A percentile compares a stretch with the other conserved stretches of the same genome.
phyloP scores from a whole-genome alignment of 2,113 vertebrate genomes.

The Cavia aperea region DNA sequence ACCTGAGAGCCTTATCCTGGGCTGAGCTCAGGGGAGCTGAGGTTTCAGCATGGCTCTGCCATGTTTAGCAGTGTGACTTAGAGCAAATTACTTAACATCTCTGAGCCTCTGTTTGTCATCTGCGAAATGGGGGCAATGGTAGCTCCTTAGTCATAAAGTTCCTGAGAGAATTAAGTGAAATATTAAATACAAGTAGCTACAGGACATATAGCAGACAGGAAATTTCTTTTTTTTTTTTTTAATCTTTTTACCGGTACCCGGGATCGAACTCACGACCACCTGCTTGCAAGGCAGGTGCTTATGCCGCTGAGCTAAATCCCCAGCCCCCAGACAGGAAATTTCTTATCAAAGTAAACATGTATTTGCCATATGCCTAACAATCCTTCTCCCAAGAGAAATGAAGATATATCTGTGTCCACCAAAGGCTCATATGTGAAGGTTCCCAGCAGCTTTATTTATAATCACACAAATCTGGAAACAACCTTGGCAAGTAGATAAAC shows the following conservation, averaged over 20 bases:
- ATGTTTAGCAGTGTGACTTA: neutral
- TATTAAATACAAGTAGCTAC: neutral
- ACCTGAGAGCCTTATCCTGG: neutral
- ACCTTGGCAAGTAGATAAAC: fast-evolving
- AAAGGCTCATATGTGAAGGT: neutral
- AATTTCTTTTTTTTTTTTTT: neutral
- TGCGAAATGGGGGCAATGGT: neutral
- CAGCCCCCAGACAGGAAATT: neutral
- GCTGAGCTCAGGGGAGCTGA: neutral
- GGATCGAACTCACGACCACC: too few species aligned
- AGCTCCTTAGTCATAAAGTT: neutral
- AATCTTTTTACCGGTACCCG: too few species aligned
- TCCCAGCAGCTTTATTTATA: neutral
- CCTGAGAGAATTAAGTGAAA: neutral
- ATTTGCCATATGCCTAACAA: neutral
- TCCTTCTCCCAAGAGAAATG: neutral
- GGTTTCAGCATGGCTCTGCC: neutral
- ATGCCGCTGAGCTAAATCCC: too few species aligned
- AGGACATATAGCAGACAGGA: neutral
- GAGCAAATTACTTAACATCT: neutral
- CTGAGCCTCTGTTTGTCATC: slow-evolving; percentile 12
- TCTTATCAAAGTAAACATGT: neutral
- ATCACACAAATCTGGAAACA: neutral
- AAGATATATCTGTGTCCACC: neutral
- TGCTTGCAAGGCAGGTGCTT: too few species aligned